Conservation (phyloP, 1,140 invertebrate species). For the Listronotus oregonensis region DNA sequence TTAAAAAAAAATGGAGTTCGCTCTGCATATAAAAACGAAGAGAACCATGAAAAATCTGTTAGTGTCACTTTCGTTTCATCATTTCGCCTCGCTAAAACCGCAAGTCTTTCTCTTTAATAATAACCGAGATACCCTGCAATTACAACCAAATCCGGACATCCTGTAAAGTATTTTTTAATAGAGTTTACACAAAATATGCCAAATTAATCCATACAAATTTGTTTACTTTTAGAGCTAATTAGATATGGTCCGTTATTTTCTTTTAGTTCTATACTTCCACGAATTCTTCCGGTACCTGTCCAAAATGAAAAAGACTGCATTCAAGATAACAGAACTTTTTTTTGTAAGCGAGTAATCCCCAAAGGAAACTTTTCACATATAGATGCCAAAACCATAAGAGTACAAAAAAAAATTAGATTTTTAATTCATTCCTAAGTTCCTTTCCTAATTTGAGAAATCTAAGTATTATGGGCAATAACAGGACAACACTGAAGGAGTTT, state of each 20-base stretch:
- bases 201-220: no score
- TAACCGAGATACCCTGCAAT: no score
- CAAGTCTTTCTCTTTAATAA: no score
- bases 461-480: slow-evolving; percentile 19
- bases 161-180: no score
- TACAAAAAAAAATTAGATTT: slow-evolving; percentile 12
- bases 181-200: no score
- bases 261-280: neutral
- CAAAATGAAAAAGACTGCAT: slow-evolving; percentile 12
- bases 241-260: neutral
- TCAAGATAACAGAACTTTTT: neutral
- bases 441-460: slow-evolving; percentile 17
- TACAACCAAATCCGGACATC: no score
- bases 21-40: no score
- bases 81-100: no score
- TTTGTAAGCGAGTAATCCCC: slow-evolving; percentile 11
- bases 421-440: slow-evolving; percentile 6
- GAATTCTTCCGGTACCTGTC: neutral
- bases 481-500: slow-evolving; percentile 1
- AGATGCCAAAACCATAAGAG: neutral
- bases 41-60: no score
- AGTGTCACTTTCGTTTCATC: no score
- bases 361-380: slow-evolving; percentile 5
- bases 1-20: no score
- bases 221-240: neutral